These are phyloP conservation scores for Ardeotis arabs DNA, from an alignment of 2,113 vertebrate genomes.

Conservation along the genomic window DNA sequence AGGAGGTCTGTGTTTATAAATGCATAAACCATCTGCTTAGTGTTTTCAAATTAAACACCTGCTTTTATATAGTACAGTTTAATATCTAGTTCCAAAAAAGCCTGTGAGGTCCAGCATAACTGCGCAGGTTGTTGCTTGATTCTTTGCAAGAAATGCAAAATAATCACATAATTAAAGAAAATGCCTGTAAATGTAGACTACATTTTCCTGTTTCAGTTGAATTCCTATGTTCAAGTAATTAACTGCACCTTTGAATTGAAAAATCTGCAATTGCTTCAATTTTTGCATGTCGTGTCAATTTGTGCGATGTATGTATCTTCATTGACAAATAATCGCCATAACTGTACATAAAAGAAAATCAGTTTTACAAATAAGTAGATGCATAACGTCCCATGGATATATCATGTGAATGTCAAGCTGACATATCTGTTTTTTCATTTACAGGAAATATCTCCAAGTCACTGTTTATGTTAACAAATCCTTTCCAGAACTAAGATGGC, in stretches of 20 bases:
- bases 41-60: constrained; percentile 46
- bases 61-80: neutral
- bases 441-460: neutral
- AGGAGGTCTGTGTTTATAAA: constrained; percentile 25
- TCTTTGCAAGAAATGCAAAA: constrained; percentile 20
- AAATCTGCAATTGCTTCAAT: neutral
- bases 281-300: neutral
- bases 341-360: neutral
- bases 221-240: neutral
- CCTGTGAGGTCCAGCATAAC: neutral
- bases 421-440: neutral
- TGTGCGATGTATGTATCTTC: neutral
- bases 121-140: neutral
- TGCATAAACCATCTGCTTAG: constrained; percentile 7
- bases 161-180: constrained; percentile 28
- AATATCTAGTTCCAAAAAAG: constrained; percentile 10
- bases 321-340: neutral
- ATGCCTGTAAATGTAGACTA: neutral
- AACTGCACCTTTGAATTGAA: neutral
- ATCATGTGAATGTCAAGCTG: neutral
- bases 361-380: neutral
- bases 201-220: neutral
- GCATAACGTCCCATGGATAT: neutral
- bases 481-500: neutral
- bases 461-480: neutral